These are phyloP conservation scores for Hetaerina americana DNA, from an alignment of 1,140 invertebrate genomes.

Conservation along the genomic window DNA sequence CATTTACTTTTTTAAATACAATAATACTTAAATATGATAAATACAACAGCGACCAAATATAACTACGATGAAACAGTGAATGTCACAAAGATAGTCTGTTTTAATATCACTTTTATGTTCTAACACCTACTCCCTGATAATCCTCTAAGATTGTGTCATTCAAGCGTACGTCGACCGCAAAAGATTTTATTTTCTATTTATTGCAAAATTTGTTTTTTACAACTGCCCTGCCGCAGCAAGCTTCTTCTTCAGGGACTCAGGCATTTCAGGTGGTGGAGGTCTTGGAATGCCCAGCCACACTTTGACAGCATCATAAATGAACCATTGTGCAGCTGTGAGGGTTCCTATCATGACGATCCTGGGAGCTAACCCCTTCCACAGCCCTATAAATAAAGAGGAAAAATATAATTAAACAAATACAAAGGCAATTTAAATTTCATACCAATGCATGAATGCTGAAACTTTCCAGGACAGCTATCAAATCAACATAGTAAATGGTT, in stretches of 20 bases:
- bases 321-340: slow-evolving; percentile 76
- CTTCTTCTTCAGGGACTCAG: slow-evolving; percentile 84
- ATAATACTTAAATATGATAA: no score
- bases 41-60: not conserved
- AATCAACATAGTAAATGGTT: no score
- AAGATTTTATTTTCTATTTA: not conserved
- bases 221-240: slow-evolving; percentile 34
- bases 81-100: not conserved
- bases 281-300: slow-evolving; percentile 52
- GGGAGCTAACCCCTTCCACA: slow-evolving; percentile 71
- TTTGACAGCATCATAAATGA: slow-evolving; percentile 74
- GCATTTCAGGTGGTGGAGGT: slow-evolving; percentile 97
- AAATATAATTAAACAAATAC: no score
- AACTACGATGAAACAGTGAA: not conserved
- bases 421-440: no score
- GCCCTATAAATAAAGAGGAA: no score
- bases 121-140: not conserved
- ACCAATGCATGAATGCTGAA: no score
- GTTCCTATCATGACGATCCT: slow-evolving; percentile 87
- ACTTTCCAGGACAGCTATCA: no score
- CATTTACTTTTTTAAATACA: no score
- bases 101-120: not conserved
- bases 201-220: not conserved
- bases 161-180: not conserved
- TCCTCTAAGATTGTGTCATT: not conserved